These are phyloP conservation scores for Recurvirostra avosetta DNA, from an alignment of 2,113 vertebrate genomes.

Conservation along the genomic window DNA sequence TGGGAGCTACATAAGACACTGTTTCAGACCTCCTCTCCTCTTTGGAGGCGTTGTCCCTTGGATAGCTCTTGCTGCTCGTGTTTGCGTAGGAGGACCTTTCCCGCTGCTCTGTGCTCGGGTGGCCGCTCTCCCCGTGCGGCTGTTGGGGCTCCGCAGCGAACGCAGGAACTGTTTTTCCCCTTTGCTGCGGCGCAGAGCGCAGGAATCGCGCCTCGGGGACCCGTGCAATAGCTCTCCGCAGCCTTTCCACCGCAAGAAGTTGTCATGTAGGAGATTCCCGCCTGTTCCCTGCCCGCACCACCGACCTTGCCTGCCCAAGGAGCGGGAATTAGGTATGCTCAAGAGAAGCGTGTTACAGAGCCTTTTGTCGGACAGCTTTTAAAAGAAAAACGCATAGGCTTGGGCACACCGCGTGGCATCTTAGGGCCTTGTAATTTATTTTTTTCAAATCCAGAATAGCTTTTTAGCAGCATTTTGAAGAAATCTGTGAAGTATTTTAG, in stretches of 20 bases:
- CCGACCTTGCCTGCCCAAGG: background rate
- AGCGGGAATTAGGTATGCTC: no score
- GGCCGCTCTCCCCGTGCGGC: no score
- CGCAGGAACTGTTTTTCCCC: background rate
- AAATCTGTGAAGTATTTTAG: background rate
- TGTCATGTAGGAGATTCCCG: background rate
- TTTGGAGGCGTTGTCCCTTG: background rate
- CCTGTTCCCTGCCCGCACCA: background rate
- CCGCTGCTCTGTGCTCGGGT: no score
- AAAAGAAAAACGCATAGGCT: background rate
- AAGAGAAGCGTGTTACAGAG: background rate
- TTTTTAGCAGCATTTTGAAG: background rate
- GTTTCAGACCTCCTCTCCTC: background rate
- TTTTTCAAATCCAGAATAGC: background rate
- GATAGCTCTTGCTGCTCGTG: background rate
- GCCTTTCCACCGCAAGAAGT: background rate
- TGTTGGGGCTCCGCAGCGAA: no score
- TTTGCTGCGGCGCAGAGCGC: fast-evolving
- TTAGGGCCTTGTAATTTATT: background rate
- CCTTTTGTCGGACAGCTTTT: background rate
- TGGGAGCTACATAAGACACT: background rate
- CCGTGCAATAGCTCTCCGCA: background rate
- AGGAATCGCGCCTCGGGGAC: background rate
- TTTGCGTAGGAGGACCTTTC: background rate
- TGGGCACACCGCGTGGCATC: background rate